Percentiles rank a stretch among this genome's conserved stretches.
Evolutionary conservation across 1,140 invertebrate genomes (phyloP).

Genomic region (Neuroterus valhalla): DNA sequence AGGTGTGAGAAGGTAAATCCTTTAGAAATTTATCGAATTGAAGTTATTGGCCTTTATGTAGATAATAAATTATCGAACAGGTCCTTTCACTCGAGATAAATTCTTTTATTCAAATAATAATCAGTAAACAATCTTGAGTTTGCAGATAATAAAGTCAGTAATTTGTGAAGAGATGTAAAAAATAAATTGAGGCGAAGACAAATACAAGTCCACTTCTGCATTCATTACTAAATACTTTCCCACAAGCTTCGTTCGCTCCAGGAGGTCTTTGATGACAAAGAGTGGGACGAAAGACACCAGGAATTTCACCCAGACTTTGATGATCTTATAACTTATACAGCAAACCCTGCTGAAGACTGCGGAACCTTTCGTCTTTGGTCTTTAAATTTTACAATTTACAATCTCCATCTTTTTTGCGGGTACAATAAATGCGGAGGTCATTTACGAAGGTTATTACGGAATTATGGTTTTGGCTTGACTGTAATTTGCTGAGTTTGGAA

Average conservation of each 20-base stretch:
- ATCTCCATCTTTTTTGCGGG: neutral
- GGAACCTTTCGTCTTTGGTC: neutral
- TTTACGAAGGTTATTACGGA: conserved; percentile 4
- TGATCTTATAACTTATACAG: conserved; percentile 20
- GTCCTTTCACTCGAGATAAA: neutral
- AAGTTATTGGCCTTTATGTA: neutral
- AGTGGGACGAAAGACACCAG: conserved; percentile 14
- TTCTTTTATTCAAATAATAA: too few species aligned
- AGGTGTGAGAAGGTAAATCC: conserved; percentile 10
- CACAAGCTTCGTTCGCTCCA: conserved; percentile 17
- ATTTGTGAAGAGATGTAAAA: conserved; percentile 21
- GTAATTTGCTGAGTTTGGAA: neutral
- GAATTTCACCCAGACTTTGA: conserved; percentile 12
- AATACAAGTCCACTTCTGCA: conserved; percentile 22
- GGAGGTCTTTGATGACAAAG: conserved; percentile 29
- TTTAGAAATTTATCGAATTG: neutral
- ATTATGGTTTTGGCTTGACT: neutral
- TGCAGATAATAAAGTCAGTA: neutral
- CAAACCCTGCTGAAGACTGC: neutral
- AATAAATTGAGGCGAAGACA: neutral
- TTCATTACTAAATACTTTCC: conserved; percentile 23
- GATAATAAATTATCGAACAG: neutral
- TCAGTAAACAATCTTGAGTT: neutral
- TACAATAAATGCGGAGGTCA: neutral
- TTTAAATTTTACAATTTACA: conserved; percentile 6